Evolutionary conservation across 2,113 vertebrate species (phyloP), one percentile per base, ranked within the genome.

Genomic region (Paracanthobrama guichenoti): DNA sequence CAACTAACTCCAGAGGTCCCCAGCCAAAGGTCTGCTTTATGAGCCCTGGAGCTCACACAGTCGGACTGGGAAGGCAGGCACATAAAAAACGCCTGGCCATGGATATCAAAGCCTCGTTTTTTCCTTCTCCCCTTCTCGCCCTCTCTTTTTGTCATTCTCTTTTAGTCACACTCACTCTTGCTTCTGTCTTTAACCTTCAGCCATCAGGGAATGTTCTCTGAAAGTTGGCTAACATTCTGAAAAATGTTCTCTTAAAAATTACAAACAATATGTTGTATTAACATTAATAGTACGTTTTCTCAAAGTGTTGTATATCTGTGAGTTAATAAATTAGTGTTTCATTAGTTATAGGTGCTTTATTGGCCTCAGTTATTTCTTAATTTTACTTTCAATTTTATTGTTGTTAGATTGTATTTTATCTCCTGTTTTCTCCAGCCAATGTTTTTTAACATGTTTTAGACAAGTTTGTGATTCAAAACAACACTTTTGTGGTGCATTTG

Each of bases 21-120:
- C 55, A 90, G 88, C 84, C 26, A 75, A 85, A 84, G 88, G 85
- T 90, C 81, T 86, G 79, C 87, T 93, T 93, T 93, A 92, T 86
- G 87, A 88, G 88, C 82, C 88, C 73, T 85, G 86, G 86, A 77
- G 81, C 82, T 80, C 75, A 87, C 24, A 75, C 81, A 85, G 84
- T 86, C 84, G 89, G 87, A 73, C 59, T 39, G 86, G 81, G 88
- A 86, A 82, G 57, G 83, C 86, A 86, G 66, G 83, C 86, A 86
- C 57, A 86, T 88, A 89, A 91, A 82, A 92, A 91, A 76, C 57
- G 85, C 79, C 86, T 81, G 86, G 42, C 89, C 28, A 10, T 31
- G 74, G 88, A 87, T 91, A 91, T 91, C 89, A 93, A 92, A 93
- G 89, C 84, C 81, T 53, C 59, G 77, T 84, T 50, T 55, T 50